Evolutionary conservation across 2,797 vertebrate species (phyloP), one percentile per base, ranked within the genome.

Genomic region (Anabacerthia variegaticeps): DNA sequence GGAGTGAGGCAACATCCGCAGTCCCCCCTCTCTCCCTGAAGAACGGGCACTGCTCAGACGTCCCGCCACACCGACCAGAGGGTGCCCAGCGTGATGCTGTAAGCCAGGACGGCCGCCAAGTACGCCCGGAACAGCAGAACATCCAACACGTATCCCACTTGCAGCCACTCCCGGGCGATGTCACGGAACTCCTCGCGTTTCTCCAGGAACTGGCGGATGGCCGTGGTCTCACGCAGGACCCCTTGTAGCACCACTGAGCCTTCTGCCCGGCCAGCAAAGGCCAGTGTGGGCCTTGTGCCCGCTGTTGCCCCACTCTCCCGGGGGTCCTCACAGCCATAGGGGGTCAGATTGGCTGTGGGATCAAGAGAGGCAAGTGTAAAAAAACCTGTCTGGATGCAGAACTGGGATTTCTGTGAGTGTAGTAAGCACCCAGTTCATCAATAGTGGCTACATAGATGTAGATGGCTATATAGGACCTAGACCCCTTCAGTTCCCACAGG

Each of bases 31-130:
- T 16, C 11, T 20, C 41, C 36, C 41, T 10, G 7, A 8, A 6
- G 9, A 18, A n/a, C 1, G 5, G 26, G 19, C 3, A 2, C 12
- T 1, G 4, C 84, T 98, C 93, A 98, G 92, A 98, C 98, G 0
- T 98, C 98, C 94, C 98, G 98, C 99, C 99, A 99, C 90, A 99
- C 96, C 1, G 99, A 99, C 99, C 99, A 99, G 91, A 99, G 98
- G 0, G 98, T 98, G 44, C 99, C 98, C 97, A 99, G 97, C 0
- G 99, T 99, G 98, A 99, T 61, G 90, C 98, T 98, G 90, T 99
- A 99, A 71, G 99, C 98, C 96, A 99, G 97, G 91, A 99, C 96
- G 0, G 98, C 98, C 59, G 98, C 97, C 91, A 99, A 44, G 96
- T 99, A 99, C 6, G 98, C 96, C 3, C 99, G 98, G 97, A 99